phyloP scores from a whole-genome alignment of 2,113 vertebrate genomes.

The Tylochromis polylepis region DNA sequence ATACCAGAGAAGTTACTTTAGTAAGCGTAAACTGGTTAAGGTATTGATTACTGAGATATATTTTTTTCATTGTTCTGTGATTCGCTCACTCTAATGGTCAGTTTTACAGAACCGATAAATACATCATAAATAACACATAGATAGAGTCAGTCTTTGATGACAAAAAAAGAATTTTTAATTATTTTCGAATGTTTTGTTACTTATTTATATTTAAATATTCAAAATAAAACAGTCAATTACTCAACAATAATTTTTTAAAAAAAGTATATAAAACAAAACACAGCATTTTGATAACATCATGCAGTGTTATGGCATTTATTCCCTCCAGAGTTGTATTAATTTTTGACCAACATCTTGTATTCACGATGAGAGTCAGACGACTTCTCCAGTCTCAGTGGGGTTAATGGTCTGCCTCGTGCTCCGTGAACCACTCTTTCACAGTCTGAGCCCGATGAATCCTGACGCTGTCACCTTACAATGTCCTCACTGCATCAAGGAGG shows the following conservation, averaged over 20 bases:
- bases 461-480: background rate
- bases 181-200: background rate
- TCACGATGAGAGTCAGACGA: background rate
- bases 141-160: background rate
- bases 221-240: background rate
- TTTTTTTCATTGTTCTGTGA: background rate
- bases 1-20: background rate
- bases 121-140: background rate
- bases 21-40: background rate
- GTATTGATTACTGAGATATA: background rate
- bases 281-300: background rate
- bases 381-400: background rate
- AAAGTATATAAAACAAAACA: background rate
- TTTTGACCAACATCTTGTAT: background rate
- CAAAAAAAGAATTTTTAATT: background rate
- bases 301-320: background rate
- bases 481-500: background rate
- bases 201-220: background rate
- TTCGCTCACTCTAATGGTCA: background rate
- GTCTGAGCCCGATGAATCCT: background rate
- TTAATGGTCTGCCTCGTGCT: background rate
- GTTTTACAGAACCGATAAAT: background rate
- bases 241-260: background rate
- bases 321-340: background rate
- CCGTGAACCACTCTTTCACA: background rate